Base-by-base conservation (phyloP, 2,113 vertebrate genomes). In the Panthera tigris region DNA sequence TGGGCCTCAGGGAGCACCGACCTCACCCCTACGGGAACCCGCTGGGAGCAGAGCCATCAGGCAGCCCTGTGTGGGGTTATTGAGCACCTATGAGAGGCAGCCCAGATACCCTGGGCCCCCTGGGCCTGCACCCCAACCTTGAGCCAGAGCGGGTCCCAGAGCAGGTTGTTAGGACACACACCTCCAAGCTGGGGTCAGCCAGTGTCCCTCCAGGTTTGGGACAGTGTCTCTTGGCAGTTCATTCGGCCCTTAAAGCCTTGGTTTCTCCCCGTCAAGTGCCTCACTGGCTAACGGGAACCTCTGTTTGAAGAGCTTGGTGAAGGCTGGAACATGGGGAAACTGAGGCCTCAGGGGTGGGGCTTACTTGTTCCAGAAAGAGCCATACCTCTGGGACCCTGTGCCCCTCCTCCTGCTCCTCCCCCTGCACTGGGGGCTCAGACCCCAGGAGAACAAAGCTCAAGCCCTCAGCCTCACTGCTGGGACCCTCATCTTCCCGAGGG, bases 401-500 rank as follows among this genome's bases (percentile, higher is more conserved):
- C 48, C 31, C 27, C 0, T 0, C 8, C 27, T 52, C 7, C 27
- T 4, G 15, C 48, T 0, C 11, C 14, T 14, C 41, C 9, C 12
- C 4, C 36, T 4, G 21, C 76, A 13, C 66, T 41, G 4, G 33
- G 19, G 8, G 3, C 82, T 79, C 27, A 48, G 27, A 55, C 12
- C 66, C 45, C 0, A 16, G n/a, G 27, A 65, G 21, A 15, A n/a
- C n/a, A 41, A 36, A 31, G 33, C 11, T 4, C 1, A 14, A 4
- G 25, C 15, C 7, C 83, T 19, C 1, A 2, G 16, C 50, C 2
- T n/a, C 0, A 1, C 7, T 0, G 7, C 4, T 3, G 3, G 63
- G 65, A 33, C n/a, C 25, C 14, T 55, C 55, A 8, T 45, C 65
- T 80, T 57, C 31, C 55, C 21, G 12, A 14, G 12, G 16, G 19